These are phyloP conservation scores for Tachina lurida DNA, from an alignment of 2,888 invertebrate genomes.

Conservation along the genomic window DNA sequence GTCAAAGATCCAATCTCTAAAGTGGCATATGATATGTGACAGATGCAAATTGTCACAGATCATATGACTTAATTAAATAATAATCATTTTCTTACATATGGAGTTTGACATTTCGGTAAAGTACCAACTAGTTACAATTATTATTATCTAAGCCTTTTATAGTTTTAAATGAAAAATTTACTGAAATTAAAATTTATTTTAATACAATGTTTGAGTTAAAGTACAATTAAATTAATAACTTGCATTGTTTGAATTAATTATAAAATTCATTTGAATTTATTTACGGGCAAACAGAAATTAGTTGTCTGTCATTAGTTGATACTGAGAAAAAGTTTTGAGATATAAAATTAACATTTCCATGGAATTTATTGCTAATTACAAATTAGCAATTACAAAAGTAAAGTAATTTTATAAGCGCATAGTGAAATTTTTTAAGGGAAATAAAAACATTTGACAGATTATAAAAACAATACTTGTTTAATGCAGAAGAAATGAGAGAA, in stretches of 20 bases:
- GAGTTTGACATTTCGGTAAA: too few species aligned
- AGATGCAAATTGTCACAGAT: too few species aligned
- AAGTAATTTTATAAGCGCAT: background rate
- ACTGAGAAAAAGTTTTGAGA: background rate
- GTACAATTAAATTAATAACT: background rate
- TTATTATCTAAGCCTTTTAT: background rate
- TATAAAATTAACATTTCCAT: conserved; percentile 24
- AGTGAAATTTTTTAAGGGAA: background rate
- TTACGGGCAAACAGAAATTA: background rate
- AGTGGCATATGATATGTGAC: too few species aligned
- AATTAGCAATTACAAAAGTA: conserved; percentile 8
- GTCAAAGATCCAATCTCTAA: too few species aligned
- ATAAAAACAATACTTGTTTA: background rate
- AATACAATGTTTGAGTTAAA: background rate
- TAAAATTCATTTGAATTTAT: background rate
- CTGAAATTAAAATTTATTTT: too few species aligned
- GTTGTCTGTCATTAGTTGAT: background rate
- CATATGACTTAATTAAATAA: too few species aligned
- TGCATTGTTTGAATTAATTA: conserved; percentile 8
- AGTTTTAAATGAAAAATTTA: background rate
- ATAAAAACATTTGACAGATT: background rate
- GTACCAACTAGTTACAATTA: too few species aligned
- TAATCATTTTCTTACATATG: too few species aligned
- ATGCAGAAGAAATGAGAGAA: conserved; percentile 1
- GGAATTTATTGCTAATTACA: conserved; percentile 27